Conservation (phyloP, 1,140 invertebrate species). For the Maconellicoccus hirsutus region DNA sequence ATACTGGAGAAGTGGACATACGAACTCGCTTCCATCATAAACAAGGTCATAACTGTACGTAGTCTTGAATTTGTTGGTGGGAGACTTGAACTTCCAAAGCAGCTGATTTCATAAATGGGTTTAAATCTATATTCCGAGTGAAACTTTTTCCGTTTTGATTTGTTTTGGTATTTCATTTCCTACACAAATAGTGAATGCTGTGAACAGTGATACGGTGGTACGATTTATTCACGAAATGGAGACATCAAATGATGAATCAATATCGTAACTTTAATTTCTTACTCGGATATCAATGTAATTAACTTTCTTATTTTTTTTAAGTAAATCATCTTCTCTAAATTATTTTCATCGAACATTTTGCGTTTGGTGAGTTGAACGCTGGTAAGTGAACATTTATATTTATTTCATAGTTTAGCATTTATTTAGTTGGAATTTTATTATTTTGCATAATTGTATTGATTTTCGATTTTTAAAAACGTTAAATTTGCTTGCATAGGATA, state of each 20-base stretch:
- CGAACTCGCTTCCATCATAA: too few relatives aligned
- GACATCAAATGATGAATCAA: neutral
- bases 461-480: too few relatives aligned
- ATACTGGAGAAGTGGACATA: too few relatives aligned
- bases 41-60: neutral
- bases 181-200: neutral
- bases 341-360: neutral
- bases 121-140: neutral
- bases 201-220: neutral
- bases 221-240: neutral
- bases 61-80: neutral
- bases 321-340: neutral
- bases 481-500: too few relatives aligned
- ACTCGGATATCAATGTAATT: neutral
- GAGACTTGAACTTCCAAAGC: neutral
- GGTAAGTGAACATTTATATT: neutral
- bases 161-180: neutral
- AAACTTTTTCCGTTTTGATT: conserved; percentile 4
- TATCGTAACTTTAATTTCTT: neutral
- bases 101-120: neutral
- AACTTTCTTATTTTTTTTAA: neutral
- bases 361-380: neutral
- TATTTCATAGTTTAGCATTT: neutral
- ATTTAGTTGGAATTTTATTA: neutral
- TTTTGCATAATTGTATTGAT: too few relatives aligned